phyloP scores from a whole-genome alignment of 2,797 vertebrate genomes.

The Holocentrus rufus region DNA sequence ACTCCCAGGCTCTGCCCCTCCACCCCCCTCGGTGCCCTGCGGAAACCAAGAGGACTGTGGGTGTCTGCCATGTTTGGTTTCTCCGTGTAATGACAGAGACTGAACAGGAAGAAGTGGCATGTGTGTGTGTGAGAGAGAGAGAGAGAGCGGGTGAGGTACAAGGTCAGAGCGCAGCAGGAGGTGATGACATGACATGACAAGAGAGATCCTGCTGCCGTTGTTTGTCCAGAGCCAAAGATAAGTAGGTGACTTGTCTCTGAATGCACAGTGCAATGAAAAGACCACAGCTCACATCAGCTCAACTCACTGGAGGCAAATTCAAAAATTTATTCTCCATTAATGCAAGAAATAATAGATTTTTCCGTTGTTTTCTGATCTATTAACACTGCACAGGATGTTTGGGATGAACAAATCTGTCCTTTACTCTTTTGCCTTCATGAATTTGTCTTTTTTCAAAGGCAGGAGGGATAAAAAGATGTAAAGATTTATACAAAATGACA shows the following conservation, averaged over 20 bases:
- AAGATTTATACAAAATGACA: too few species aligned
- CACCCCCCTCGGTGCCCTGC: background rate
- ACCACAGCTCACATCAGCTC: background rate
- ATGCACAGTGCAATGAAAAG: background rate
- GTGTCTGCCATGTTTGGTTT: slow-evolving; percentile 13
- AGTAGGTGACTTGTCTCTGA: background rate
- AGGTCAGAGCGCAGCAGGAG: slow-evolving; percentile 10
- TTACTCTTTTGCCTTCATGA: too few species aligned
- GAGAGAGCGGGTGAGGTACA: background rate
- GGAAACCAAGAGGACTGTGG: background rate
- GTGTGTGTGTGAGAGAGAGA: background rate
- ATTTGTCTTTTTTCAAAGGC: too few species aligned
- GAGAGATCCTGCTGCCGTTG: background rate
- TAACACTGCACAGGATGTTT: too few species aligned
- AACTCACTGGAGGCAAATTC: too few species aligned
- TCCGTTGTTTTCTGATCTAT: too few species aligned
- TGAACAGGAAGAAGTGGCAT: slow-evolving; percentile 6
- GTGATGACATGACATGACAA: background rate
- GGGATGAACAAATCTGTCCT: too few species aligned
- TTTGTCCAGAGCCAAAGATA: background rate
- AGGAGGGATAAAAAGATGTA: too few species aligned
- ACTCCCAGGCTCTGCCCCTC: background rate
- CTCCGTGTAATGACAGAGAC: slow-evolving; percentile 8
- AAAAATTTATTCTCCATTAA: too few species aligned
- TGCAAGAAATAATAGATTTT: too few species aligned